A percentile compares a stretch with the other conserved stretches of the same genome.
Evolutionary conservation across 2,797 vertebrate species (phyloP).

Genomic region (Apogon talboti): DNA sequence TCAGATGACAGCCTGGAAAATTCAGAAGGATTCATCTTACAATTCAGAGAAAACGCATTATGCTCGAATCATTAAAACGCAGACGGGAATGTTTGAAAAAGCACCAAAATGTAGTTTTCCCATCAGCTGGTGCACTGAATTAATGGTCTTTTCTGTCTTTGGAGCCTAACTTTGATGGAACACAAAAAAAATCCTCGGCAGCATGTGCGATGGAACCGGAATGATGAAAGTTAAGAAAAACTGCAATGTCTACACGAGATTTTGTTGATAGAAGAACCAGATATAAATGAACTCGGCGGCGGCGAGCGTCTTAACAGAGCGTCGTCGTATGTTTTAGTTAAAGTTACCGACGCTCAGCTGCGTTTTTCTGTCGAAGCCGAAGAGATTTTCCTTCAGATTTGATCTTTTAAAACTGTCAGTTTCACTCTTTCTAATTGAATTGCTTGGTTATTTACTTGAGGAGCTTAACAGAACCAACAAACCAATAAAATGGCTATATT

Average conservation of each 20-base stretch:
- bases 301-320: no score
- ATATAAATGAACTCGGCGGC: no score
- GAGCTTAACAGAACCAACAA: constrained; percentile 77
- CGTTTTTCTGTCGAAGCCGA: not conserved
- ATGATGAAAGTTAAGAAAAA: not conserved
- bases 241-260: not conserved
- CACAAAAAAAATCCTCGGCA: constrained; percentile 1
- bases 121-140: constrained; percentile 11
- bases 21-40: constrained; percentile 6
- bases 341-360: no score
- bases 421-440: constrained; percentile 81
- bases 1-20: constrained; percentile 7
- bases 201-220: not conserved
- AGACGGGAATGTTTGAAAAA: constrained; percentile 17
- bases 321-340: no score
- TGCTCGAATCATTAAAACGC: constrained; percentile 11
- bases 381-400: constrained; percentile 18
- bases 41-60: constrained; percentile 15
- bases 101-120: constrained; percentile 7
- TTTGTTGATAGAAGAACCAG: not conserved
- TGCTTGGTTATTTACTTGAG: constrained; percentile 82
- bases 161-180: constrained; percentile 2
- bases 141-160: constrained; percentile 4
- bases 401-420: constrained; percentile 63
- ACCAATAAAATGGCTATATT: constrained; percentile 82